Base-by-base conservation (phyloP, 92 coral and sea anemone genomes). In the Umimayanthus kanabou region DNA sequence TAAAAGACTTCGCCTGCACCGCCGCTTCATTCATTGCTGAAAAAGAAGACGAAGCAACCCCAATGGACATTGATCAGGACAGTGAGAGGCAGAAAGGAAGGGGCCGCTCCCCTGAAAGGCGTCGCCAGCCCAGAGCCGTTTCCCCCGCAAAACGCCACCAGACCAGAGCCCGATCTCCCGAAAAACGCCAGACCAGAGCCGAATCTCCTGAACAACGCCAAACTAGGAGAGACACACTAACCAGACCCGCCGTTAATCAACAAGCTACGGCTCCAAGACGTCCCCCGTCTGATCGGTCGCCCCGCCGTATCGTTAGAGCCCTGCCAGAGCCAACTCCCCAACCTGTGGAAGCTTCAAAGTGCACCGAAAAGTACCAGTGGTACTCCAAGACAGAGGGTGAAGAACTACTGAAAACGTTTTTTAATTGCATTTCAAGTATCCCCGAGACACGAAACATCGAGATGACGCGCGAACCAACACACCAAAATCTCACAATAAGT, bases 361-460 rank as follows among this genome's bases (percentile, higher is more conserved):
- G 88, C 61, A 75, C 82, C 4, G 58, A 85, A 14, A 85, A 85
- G 43, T 23, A 49, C 10, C 88, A 85, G 33, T 85, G 88, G 88
- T 85, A 85, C 82, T 74, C 82, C 15, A 75, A 53, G 33, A 10
- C 6, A 20, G n/a, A 37, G 23, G 80, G 88, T 37, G 81, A 85
- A 74, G 57, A 85, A 37, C 61, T n/a, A 5, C 74, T 85, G 42
- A 78, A 37, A 85, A 53, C 26, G 43, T 42, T 75, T 25, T 75
- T 37, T 85, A 13, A 18, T 20, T 57, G 67, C 20, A 64, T 85
- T 77, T 74, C 80, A 75, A 64, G 28, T 8, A 57, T 85, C 57
- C 81, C 88, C 9, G 81, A 85, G 11, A 85, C 80, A 3, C 45
- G 2, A 76, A 28, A 55, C 6, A 25, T 85, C 2, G 9, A 85